These are phyloP conservation scores for Halcyon senegalensis DNA, from an alignment of 2,113 vertebrate genomes.

Conservation along the genomic window DNA sequence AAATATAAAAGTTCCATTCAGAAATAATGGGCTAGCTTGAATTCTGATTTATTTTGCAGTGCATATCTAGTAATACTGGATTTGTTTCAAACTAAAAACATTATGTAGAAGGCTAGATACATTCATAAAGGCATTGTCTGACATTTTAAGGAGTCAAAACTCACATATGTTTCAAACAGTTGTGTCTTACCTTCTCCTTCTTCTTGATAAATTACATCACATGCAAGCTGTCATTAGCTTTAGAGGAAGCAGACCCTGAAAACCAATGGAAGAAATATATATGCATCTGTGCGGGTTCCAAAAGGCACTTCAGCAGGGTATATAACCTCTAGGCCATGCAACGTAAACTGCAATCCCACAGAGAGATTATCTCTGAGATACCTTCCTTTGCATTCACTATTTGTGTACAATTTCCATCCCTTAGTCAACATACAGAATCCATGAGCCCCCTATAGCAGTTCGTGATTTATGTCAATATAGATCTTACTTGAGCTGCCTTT, in stretches of 20 bases:
- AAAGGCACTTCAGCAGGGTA: not conserved
- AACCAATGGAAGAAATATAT: slow-evolving; percentile 5
- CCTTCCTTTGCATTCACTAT: not conserved
- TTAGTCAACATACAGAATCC: not conserved
- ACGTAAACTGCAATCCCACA: not conserved
- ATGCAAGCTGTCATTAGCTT: not conserved
- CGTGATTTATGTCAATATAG: not conserved
- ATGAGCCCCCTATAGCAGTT: not conserved
- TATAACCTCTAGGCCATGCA: not conserved
- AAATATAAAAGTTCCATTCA: not conserved
- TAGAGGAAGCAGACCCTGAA: slow-evolving; percentile 32
- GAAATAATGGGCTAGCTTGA: not conserved
- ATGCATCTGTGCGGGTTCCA: not conserved
- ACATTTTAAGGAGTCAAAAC: slow-evolving; percentile 36
- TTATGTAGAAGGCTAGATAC: not conserved
- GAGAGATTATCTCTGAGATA: not conserved
- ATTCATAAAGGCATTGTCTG: slow-evolving; percentile 33
- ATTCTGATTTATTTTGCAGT: not conserved
- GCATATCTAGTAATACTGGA: not conserved
- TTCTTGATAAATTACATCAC: slow-evolving; percentile 12
- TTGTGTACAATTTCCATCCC: not conserved
- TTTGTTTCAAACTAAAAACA: not conserved
- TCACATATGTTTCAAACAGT: not conserved
- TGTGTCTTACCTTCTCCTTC: slow-evolving; percentile 4
- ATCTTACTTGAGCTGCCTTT: not conserved